These are phyloP conservation scores for Protobothrops mucrosquamatus DNA, from an alignment of 2,113 vertebrate genomes.

Conservation along the genomic window DNA sequence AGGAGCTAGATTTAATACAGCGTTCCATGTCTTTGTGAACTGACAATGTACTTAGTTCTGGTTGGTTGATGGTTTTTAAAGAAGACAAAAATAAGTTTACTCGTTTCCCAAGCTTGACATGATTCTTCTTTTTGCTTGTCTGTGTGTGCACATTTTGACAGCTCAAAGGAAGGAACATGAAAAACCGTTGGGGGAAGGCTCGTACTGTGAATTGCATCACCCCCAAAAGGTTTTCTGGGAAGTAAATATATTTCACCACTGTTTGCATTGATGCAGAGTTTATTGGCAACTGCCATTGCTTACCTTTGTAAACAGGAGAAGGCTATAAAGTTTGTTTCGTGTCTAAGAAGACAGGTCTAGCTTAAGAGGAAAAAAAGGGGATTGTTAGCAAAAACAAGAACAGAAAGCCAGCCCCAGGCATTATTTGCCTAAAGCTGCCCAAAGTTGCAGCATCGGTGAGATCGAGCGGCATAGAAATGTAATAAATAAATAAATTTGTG, in stretches of 20 bases:
- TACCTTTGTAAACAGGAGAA: neutral
- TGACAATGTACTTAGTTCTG: conserved; percentile 55
- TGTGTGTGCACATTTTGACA: neutral
- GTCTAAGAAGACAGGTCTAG: too few relatives aligned
- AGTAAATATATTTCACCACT: neutral
- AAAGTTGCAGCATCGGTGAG: too few relatives aligned
- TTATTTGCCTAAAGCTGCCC: too few relatives aligned
- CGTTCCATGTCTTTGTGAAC: conserved; percentile 63
- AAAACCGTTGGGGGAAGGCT: neutral
- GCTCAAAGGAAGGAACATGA: neutral
- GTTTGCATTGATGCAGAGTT: too few relatives aligned
- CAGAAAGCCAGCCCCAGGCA: too few relatives aligned
- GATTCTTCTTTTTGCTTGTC: neutral
- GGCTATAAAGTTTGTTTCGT: neutral
- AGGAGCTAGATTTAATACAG: conserved; percentile 60
- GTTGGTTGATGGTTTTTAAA: neutral
- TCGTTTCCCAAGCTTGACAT: neutral
- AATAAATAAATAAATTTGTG: too few relatives aligned
- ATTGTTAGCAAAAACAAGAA: too few relatives aligned
- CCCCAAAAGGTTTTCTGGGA: neutral
- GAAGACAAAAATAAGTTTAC: conserved; percentile 32
- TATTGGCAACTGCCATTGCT: neutral
- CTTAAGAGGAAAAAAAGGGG: too few relatives aligned
- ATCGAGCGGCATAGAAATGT: too few relatives aligned
- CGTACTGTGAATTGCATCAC: neutral